Conservation (phyloP, 2,797 vertebrate species). For the Hippocampus kuda region DNA sequence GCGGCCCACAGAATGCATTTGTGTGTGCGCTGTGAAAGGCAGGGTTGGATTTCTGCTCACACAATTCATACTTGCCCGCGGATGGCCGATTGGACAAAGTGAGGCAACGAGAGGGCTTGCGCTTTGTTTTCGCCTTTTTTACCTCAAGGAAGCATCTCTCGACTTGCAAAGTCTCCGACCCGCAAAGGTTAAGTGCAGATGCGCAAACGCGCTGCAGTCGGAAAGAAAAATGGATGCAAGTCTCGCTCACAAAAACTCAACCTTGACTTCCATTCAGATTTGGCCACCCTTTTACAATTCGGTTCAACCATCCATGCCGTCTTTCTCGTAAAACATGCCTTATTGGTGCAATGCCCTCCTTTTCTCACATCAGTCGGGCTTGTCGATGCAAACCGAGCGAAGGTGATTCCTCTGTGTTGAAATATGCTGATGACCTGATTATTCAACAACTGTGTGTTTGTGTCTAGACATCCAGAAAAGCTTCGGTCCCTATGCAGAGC, state of each 20-base stretch:
- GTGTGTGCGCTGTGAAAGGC: conserved; percentile 34
- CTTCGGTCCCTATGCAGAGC: conserved; percentile 38
- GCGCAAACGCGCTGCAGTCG: conserved; percentile 2
- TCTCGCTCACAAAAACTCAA: background rate
- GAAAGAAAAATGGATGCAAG: background rate
- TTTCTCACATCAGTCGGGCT: background rate
- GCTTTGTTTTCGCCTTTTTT: conserved; percentile 25
- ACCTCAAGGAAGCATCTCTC: conserved; percentile 6
- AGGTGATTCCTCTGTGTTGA: conserved; percentile 36
- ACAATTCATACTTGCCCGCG: conserved; percentile 26
- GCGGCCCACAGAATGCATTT: conserved; percentile 41
- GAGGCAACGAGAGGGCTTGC: conserved; percentile 3
- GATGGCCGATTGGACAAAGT: conserved; percentile 16
- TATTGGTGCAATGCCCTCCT: background rate
- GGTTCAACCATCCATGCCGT: background rate
- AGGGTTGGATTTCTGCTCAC: conserved; percentile 18
- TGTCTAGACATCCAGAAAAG: conserved; percentile 50
- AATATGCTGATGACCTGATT: conserved; percentile 60
- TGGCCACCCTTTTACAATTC: background rate
- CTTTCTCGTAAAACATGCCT: background rate
- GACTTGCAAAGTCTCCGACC: conserved; percentile 9
- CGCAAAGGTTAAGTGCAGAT: conserved; percentile 10
- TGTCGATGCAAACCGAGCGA: conserved; percentile 34
- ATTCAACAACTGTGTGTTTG: conserved; percentile 33
- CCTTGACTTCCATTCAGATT: background rate